Evolutionary conservation across 2,797 vertebrate species (phyloP).

Genomic region (Pangasius larnaudii): DNA sequence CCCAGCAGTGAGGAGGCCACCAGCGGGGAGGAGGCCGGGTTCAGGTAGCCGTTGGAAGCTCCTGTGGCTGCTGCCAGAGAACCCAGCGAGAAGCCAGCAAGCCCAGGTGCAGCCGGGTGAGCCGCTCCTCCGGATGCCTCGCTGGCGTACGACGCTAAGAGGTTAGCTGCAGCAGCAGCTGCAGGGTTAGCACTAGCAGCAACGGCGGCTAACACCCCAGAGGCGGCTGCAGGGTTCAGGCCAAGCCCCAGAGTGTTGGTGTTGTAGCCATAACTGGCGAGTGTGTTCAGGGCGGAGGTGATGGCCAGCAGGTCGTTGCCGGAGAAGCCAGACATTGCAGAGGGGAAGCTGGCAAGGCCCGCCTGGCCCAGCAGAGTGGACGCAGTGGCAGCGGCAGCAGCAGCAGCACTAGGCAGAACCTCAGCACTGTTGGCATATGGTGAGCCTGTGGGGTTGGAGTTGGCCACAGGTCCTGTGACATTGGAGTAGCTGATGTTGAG

Average conservation of each 20-base stretch:
- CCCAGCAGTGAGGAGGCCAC: slow-evolving; percentile 88
- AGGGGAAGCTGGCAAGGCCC: slow-evolving; percentile 85
- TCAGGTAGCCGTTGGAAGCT: slow-evolving; percentile 90
- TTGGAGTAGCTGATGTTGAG: slow-evolving; percentile 97
- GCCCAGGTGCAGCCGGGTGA: slow-evolving; percentile 77
- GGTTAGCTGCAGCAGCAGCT: slow-evolving; percentile 89
- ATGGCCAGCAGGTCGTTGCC: slow-evolving; percentile 94
- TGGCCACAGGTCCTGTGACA: slow-evolving; percentile 91
- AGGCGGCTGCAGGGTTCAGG: slow-evolving; percentile 88
- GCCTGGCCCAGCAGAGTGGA: slow-evolving; percentile 88
- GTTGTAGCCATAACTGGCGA: slow-evolving; percentile 95
- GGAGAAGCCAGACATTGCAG: slow-evolving; percentile 87
- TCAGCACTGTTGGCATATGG: slow-evolving; percentile 91
- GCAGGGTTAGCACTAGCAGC: slow-evolving; percentile 90
- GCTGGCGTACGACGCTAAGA: slow-evolving; percentile 88
- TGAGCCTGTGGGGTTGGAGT: slow-evolving; percentile 94
- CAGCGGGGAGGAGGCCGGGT: slow-evolving; percentile 83
- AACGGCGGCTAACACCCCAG: slow-evolving; percentile 88
- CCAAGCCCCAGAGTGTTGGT: slow-evolving; percentile 91
- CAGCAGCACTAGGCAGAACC: slow-evolving; percentile 84
- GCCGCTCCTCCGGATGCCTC: slow-evolving; percentile 82
- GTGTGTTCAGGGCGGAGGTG: slow-evolving; percentile 92
- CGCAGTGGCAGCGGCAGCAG: slow-evolving; percentile 82
- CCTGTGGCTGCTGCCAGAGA: slow-evolving; percentile 86
- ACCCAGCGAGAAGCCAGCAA: slow-evolving; percentile 86